A percentile compares a stretch with the other conserved stretches of the same genome.
These are phyloP conservation scores for Sinocyclocheilus anophthalmus DNA, from an alignment of 2,113 vertebrate genomes.

Conservation along the genomic window DNA sequence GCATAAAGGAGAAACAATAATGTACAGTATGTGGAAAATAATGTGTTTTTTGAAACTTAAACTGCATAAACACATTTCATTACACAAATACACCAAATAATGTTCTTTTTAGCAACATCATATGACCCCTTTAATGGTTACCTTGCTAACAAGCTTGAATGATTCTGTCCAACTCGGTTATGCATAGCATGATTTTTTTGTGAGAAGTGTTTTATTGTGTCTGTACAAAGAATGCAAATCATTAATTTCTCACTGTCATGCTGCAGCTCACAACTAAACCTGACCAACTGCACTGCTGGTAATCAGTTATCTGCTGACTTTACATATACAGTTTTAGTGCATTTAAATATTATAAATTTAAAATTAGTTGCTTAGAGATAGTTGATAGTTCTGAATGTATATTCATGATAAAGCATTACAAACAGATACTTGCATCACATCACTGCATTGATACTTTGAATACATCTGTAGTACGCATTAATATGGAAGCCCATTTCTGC, in stretches of 20 bases:
- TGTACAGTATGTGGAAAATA: too few relatives aligned
- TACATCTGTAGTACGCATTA: background rate
- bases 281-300: background rate
- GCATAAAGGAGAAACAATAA: too few relatives aligned
- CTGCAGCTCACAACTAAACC: background rate
- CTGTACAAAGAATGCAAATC: background rate
- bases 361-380: background rate
- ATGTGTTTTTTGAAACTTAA: too few relatives aligned
- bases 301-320: background rate
- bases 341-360: too few relatives aligned
- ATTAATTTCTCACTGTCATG: background rate
- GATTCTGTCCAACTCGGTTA: background rate
- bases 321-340: background rate
- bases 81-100: too few relatives aligned
- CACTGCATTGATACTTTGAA: background rate
- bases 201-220: background rate
- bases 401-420: background rate
- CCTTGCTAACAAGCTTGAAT: background rate
- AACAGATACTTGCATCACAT: background rate
- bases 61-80: too few relatives aligned
- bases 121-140: background rate
- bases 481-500: background rate
- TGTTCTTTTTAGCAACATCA: too few relatives aligned
- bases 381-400: background rate
- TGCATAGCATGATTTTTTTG: background rate